phyloP scores from a whole-genome alignment of 2,797 vertebrate species.

The Columba guinea region DNA sequence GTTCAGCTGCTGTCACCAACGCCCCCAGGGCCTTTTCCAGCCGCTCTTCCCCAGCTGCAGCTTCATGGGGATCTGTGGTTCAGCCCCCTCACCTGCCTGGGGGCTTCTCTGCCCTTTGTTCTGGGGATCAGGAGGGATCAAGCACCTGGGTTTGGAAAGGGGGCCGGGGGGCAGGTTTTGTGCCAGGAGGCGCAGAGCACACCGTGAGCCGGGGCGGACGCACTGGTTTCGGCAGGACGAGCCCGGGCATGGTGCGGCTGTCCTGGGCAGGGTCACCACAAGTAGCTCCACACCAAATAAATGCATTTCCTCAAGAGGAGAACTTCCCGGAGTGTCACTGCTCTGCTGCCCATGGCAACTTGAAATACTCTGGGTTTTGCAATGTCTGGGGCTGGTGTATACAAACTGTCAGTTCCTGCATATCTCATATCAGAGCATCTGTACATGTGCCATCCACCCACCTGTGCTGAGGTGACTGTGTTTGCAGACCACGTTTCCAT shows the following conservation, averaged over 20 bases:
- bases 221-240: background rate
- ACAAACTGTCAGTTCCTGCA: accelerated
- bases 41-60: too few species aligned
- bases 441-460: accelerated
- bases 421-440: accelerated
- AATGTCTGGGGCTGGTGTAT: background rate
- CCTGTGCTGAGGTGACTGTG: accelerated
- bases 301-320: background rate
- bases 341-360: accelerated
- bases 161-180: accelerated
- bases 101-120: background rate
- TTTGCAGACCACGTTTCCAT: accelerated
- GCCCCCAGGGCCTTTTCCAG: too few species aligned
- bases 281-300: background rate
- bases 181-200: background rate
- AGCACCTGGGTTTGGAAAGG: accelerated
- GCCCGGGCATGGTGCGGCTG: accelerated
- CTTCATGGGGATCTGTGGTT: too few species aligned
- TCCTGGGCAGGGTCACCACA: accelerated
- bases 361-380: background rate
- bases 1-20: too few species aligned
- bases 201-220: accelerated
- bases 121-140: background rate
- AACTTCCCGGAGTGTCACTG: background rate
- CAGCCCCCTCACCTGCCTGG: background rate